These are phyloP conservation scores for Belgica antarctica DNA, from an alignment of 2,888 invertebrate species.

Conservation along the genomic window DNA sequence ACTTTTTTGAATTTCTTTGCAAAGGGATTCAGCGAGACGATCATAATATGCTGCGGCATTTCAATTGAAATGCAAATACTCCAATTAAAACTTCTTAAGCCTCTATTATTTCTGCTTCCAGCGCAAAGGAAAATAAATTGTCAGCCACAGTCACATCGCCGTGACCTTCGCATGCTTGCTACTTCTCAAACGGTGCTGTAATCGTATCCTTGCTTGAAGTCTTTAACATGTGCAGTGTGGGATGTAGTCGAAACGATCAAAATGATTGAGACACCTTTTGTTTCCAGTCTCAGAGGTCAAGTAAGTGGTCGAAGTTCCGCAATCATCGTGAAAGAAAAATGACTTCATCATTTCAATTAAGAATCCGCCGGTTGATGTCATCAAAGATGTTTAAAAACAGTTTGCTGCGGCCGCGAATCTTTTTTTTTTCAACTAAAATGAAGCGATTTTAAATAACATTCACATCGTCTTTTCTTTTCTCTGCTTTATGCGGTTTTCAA, in stretches of 20 bases:
- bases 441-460: too few relatives aligned
- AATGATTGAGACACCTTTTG: background rate
- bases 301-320: background rate
- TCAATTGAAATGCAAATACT: slow-evolving; percentile 4
- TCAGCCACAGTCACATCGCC: too few relatives aligned
- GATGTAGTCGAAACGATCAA: background rate
- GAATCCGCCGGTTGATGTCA: background rate
- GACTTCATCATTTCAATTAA: background rate
- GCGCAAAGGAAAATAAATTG: background rate
- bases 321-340: background rate
- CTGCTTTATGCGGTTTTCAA: slow-evolving; percentile 27
- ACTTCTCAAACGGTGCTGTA: background rate
- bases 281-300: background rate
- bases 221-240: background rate
- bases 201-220: background rate
- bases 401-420: background rate
- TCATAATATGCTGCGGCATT: slow-evolving; percentile 21
- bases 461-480: too few relatives aligned
- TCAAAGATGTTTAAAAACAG: background rate
- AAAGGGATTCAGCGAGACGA: background rate
- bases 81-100: slow-evolving; percentile 3
- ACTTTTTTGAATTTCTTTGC: too few relatives aligned
- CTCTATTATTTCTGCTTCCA: background rate
- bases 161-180: background rate
- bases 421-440: too few relatives aligned